Base-by-base conservation (phyloP, 1,140 invertebrate genomes). In the Cherax destructor region DNA sequence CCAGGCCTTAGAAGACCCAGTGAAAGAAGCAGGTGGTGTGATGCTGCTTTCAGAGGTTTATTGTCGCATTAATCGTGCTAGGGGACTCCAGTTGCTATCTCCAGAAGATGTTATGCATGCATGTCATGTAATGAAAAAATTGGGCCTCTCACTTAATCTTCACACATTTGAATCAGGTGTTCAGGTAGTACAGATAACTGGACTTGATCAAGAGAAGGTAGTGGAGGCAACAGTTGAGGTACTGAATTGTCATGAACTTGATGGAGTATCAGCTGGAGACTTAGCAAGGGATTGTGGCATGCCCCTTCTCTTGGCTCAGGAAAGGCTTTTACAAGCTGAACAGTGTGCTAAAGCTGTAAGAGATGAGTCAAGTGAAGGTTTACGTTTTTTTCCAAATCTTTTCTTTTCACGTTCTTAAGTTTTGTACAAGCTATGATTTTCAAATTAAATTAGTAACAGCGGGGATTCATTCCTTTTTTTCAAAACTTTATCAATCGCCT, bases 21-120 rank as follows among this genome's bases (percentile, higher is more conserved):
- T 99, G 80, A 94, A 98, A 97, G 97, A 99, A 94, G 96, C 96
- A 94, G 98, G 98, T 69, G 99, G 99, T 18, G 98, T 99, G 95
- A 99, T 99, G 97, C 97, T 98, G 11, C 94, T 99, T 78, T 97
- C 99, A 11, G 99, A 99, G 95, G 98, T 97, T 7, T 99, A 98
- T 95, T 99, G 99, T 95, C 95, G 98, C 93, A 97, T 99, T 7
- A 99, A 99, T 94, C 96, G 98, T 94, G 97, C 97, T 6, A 95
- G 98, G 94, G 97, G 97, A 41, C 95, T 98, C 74, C 97, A 99
- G 95, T 95, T 99, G 7, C 95, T 99, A 65, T 99, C 98, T 7
- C 98, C 98, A 0, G 98, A 99, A 95, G 99, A 99, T 96, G 95
- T 99, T 92, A 95, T 99, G n/a, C 97, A 97, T 95, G 98, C 98